Conservation (phyloP, 2,797 vertebrate species). For the Pteropus rufus region DNA sequence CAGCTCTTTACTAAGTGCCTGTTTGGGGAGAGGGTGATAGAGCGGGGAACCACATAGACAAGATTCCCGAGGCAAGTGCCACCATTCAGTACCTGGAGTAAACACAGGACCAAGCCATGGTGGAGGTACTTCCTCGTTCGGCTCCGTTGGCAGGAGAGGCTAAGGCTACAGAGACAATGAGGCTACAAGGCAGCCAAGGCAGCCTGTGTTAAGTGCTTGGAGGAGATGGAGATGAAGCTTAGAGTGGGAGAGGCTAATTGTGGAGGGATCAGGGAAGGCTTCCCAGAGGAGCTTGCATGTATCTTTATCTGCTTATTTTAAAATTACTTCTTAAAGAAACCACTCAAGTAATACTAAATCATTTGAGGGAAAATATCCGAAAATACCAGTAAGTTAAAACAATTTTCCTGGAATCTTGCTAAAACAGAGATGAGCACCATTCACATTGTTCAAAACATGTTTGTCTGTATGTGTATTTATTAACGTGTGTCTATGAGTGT, state of each 20-base stretch:
- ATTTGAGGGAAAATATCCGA: background rate
- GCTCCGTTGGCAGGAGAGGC: background rate
- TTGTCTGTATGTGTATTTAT: background rate
- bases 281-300: background rate
- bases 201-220: background rate
- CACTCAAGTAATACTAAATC: background rate
- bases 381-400: background rate
- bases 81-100: background rate
- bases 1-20: background rate
- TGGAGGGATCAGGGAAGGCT: background rate
- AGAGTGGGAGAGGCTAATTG: background rate
- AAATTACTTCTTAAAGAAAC: constrained; percentile 27
- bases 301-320: background rate
- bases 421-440: background rate
- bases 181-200: background rate
- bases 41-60: background rate
- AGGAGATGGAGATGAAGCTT: background rate
- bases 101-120: background rate
- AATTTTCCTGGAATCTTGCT: background rate
- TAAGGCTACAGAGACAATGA: background rate
- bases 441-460: background rate
- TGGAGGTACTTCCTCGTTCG: background rate
- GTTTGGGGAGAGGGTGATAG: background rate
- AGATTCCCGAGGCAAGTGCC: background rate
- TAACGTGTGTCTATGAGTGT: background rate